A percentile compares a stretch with the other conserved stretches of the same genome.
These are phyloP conservation scores for Leptatherina wallacei DNA, from an alignment of 2,797 vertebrate species.

Conservation along the genomic window DNA sequence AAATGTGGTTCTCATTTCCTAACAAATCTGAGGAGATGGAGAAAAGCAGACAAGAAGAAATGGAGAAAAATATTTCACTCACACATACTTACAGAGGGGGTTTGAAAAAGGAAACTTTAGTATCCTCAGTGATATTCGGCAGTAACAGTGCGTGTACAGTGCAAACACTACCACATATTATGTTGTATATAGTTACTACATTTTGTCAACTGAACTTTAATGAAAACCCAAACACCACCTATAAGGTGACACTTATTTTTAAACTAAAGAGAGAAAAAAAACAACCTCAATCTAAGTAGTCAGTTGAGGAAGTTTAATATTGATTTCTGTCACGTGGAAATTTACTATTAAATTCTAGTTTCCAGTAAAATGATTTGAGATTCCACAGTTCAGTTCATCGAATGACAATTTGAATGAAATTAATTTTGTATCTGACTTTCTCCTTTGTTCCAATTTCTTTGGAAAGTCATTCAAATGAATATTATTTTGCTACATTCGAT, in stretches of 20 bases:
- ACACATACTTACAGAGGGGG: slow-evolving; percentile 1
- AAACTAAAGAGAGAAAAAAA: background rate
- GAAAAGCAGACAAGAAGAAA: background rate
- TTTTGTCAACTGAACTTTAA: background rate
- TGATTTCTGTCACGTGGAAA: background rate
- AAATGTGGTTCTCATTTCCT: background rate
- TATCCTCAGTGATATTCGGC: background rate
- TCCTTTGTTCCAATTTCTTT: too few relatives aligned
- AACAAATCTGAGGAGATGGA: slow-evolving; percentile 10
- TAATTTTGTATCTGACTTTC: background rate
- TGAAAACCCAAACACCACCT: background rate
- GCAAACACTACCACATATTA: background rate
- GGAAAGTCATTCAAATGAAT: too few relatives aligned
- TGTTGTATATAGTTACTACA: background rate
- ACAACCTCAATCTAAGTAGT: too few relatives aligned
- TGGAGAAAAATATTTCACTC: background rate
- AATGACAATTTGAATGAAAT: background rate
- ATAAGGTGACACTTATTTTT: background rate
- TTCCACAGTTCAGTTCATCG: too few relatives aligned
- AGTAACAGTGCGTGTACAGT: background rate
- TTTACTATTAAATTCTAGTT: too few relatives aligned
- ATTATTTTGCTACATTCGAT: too few relatives aligned
- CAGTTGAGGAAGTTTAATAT: background rate
- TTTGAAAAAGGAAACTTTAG: background rate
- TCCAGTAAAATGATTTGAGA: too few relatives aligned